Evolutionary conservation across 1,140 invertebrate species (phyloP), one percentile per base, ranked within the genome.

Genomic region (Parasteatoda tepidariorum): DNA sequence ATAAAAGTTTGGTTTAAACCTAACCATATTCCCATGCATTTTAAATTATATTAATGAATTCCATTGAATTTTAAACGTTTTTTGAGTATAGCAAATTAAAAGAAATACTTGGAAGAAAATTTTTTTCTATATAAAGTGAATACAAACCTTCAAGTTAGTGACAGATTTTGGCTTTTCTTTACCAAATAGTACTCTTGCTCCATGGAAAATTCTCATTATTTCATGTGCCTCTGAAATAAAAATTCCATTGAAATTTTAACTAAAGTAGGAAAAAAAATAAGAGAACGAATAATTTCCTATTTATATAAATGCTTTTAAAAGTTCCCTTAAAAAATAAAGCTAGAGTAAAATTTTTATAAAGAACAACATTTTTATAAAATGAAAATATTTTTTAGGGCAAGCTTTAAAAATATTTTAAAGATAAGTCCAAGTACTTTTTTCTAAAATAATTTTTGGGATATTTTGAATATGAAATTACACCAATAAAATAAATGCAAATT

Each of bases 171-270:
- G 48, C 6, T 31, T 48, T 11, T 73, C 15, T 11, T 18, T 57
- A 31, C 68, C 68, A 73, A 73, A 73, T 18, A 73, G 28, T 15
- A 57, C 31, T 73, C 68, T 54, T 9, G 68, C 28, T n/a, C 48
- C 28, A 22, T n/a, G 41, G 7, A 73, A 57, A 30, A 73, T 18
- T n/a, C 18, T 54, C 13, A 38, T 30, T 26, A 15, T 57, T n/a
- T 55, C 26, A 6, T 9, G 5, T 22, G 48, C 48, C 2, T 54
- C 68, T 73, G 5, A 30, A 33, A 48, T 54, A 71, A 15, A n/a
- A 41, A 11, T 0, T 28, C 15, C 3, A 41, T 5, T 33, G 6
- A 18, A 33, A 18, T 24, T 67, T 11, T n/a, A 11, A 33, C 4
- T 33, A 3, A 22, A 67, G 4, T 33, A 13, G 15, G 2, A 33